Conservation (phyloP, 2,113 vertebrate species). For the Nannospalax galili region DNA sequence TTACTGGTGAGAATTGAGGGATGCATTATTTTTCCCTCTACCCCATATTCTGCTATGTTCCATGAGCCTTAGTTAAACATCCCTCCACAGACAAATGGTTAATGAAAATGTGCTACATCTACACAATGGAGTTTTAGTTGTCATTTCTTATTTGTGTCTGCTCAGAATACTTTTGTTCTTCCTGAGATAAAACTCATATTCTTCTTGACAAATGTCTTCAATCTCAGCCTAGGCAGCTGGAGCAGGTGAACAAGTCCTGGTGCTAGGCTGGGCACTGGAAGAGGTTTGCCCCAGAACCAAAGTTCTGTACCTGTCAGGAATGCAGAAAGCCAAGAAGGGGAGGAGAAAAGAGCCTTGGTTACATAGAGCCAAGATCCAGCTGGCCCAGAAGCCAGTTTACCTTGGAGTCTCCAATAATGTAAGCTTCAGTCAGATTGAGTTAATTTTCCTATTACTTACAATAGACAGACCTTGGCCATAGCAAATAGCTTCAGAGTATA, state of each 20-base stretch:
- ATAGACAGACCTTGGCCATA: neutral
- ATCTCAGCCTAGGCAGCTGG: neutral
- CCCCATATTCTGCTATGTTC: too few relatives aligned
- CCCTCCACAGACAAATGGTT: too few relatives aligned
- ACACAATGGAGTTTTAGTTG: too few relatives aligned
- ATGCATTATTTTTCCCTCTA: too few relatives aligned
- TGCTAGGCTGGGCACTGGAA: neutral
- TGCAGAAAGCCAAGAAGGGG: neutral
- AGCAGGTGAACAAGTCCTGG: too few relatives aligned
- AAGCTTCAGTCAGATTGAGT: conserved; percentile 4
- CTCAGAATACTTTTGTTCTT: neutral
- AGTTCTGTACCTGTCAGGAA: neutral
- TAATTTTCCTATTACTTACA: conserved; percentile 32
- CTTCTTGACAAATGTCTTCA: neutral
- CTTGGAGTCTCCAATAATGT: neutral
- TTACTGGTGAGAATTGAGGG: too few relatives aligned
- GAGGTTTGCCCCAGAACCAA: neutral
- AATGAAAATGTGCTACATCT: too few relatives aligned
- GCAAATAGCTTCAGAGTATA: neutral
- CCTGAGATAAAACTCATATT: neutral
- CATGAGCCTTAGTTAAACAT: too few relatives aligned
- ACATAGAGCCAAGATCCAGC: neutral
- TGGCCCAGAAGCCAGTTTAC: neutral
- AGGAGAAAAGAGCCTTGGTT: neutral
- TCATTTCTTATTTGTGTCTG: neutral